A percentile compares a stretch with the other conserved stretches of the same genome.
Conservation (phyloP, 2,888 invertebrate genomes). For the Clunio marinus region DNA sequence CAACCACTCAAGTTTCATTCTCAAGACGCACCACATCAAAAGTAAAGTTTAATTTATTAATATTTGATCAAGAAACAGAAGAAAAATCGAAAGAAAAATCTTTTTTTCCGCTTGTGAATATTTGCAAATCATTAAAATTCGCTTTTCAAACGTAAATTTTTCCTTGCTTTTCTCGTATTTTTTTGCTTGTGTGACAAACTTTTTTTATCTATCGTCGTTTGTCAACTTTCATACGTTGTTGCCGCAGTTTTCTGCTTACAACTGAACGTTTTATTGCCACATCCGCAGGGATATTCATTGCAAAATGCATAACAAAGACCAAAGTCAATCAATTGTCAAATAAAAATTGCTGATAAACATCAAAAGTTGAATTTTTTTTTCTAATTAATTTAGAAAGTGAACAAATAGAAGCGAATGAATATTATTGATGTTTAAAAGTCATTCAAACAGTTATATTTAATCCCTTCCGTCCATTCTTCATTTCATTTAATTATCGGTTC, state of each 20-base stretch:
- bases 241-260: neutral
- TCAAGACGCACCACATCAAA: neutral
- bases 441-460: neutral
- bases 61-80: slow-evolving; percentile 31
- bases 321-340: too few species aligned
- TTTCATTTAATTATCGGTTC: slow-evolving; percentile 2
- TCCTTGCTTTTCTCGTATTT: neutral
- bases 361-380: too few species aligned
- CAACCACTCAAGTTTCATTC: neutral
- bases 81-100: neutral
- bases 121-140: slow-evolving; percentile 39
- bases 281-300: neutral
- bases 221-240: too few species aligned
- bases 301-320: neutral
- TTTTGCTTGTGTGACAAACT: slow-evolving; percentile 33
- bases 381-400: slow-evolving; percentile 8
- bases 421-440: slow-evolving; percentile 1
- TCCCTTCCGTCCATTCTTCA: neutral
- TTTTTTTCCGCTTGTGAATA: neutral
- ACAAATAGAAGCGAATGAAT: too few species aligned
- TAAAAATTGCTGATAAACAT: too few species aligned
- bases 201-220: slow-evolving; percentile 5
- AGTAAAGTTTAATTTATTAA: slow-evolving; percentile 9
- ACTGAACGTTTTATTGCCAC: neutral
- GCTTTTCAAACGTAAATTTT: slow-evolving; percentile 27